These are phyloP conservation scores for Sylvia atricapilla DNA, from an alignment of 2,113 vertebrate genomes.

Conservation along the genomic window DNA sequence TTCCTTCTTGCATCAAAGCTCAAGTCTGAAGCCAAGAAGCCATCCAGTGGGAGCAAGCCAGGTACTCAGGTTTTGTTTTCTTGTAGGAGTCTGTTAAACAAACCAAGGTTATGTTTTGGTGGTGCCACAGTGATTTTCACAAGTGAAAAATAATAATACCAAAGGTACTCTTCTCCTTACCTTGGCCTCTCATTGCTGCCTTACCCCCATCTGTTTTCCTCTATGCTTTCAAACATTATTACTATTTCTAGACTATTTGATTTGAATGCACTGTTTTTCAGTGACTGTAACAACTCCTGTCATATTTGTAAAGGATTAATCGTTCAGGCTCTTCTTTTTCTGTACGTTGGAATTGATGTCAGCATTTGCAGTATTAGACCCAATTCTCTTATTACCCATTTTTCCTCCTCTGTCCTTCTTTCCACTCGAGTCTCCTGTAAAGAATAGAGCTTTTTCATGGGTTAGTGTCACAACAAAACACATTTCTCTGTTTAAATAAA, in stretches of 20 bases:
- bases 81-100: background rate
- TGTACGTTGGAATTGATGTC: background rate
- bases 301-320: background rate
- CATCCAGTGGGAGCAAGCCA: conserved; percentile 77
- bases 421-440: background rate
- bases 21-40: conserved; percentile 81
- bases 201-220: background rate
- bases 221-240: background rate
- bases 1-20: conserved; percentile 86
- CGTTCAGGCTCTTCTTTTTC: background rate
- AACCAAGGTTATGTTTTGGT: background rate
- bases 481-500: background rate
- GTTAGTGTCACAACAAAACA: background rate
- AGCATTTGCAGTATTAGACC: background rate
- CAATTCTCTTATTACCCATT: background rate
- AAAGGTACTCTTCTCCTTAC: background rate
- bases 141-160: background rate
- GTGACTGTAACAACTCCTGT: background rate
- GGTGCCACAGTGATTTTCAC: background rate
- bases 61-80: conserved; percentile 64
- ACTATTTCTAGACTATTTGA: background rate
- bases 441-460: background rate
- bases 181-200: background rate
- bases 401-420: background rate
- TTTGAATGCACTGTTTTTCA: background rate